Evolutionary conservation across 1,140 invertebrate genomes (phyloP).

Genomic region (Coptotermes formosanus): DNA sequence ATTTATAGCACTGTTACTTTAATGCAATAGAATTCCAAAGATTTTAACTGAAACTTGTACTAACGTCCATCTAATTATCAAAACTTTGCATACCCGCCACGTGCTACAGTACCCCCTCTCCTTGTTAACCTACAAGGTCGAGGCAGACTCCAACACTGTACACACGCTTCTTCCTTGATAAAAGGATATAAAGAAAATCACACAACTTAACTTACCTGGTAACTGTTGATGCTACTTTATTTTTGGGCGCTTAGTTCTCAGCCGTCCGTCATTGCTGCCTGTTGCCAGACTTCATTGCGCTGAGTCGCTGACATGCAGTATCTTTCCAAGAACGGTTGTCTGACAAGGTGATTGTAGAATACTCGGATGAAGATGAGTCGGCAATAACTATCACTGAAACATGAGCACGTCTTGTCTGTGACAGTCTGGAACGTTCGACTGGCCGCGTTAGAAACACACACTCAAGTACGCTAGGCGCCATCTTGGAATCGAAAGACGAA

Average conservation of each 20-base stretch:
- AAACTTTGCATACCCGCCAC: background rate
- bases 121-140: background rate
- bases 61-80: background rate
- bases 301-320: background rate
- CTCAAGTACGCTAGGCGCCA: background rate
- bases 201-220: background rate
- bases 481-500: background rate
- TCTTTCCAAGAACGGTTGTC: background rate
- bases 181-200: background rate
- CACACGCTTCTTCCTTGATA: background rate
- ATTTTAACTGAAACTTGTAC: too few relatives aligned
- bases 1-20: too few relatives aligned
- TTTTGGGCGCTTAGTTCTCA: background rate
- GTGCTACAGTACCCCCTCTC: background rate
- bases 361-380: background rate
- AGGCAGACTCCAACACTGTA: background rate
- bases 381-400: background rate
- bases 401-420: background rate
- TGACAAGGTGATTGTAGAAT: background rate
- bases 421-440: conserved; percentile 2
- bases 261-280: background rate
- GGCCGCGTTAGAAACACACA: background rate
- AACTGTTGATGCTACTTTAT: background rate
- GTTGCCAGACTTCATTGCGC: background rate
- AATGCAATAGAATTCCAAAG: too few relatives aligned